Percentiles rank a stretch among this genome's conserved stretches.
Conservation (phyloP, 37 sponge, comb jelly and placozoan species). For the Beroe forskalii region DNA sequence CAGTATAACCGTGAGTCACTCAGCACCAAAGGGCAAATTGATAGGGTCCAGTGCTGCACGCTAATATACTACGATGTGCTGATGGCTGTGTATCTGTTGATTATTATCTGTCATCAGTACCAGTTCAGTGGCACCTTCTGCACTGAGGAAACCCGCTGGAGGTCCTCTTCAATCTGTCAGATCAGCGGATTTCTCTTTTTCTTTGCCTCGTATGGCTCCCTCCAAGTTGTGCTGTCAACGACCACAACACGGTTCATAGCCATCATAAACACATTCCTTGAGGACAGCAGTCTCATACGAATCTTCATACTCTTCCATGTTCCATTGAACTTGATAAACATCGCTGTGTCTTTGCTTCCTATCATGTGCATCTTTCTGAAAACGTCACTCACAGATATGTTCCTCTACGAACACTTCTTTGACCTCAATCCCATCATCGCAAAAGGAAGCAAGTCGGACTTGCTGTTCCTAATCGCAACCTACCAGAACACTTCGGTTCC, state of each 20-base stretch:
- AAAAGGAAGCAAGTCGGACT: neutral
- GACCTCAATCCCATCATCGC: neutral
- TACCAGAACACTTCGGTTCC: neutral
- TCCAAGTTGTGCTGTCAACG: constrained; percentile 15
- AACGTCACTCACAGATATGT: neutral
- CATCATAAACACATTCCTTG: neutral
- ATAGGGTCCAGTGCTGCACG: neutral
- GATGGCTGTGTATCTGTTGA: neutral
- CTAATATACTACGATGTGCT: neutral
- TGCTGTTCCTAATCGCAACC: neutral
- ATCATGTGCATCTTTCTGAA: neutral
- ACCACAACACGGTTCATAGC: neutral
- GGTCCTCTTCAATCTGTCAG: constrained; percentile 1
- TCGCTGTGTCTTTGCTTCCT: neutral
- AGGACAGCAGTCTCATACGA: neutral
- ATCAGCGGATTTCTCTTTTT: neutral
- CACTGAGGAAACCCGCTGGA: neutral
- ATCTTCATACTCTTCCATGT: neutral
- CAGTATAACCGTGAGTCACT: neutral
- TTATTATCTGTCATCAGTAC: neutral
- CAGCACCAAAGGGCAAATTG: neutral
- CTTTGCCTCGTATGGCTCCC: neutral
- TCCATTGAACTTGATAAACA: neutral
- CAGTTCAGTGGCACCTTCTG: neutral
- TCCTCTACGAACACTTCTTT: constrained; percentile 1